These are phyloP conservation scores for Vicugna pacos DNA, from an alignment of 2,113 vertebrate species.

Conservation along the genomic window DNA sequence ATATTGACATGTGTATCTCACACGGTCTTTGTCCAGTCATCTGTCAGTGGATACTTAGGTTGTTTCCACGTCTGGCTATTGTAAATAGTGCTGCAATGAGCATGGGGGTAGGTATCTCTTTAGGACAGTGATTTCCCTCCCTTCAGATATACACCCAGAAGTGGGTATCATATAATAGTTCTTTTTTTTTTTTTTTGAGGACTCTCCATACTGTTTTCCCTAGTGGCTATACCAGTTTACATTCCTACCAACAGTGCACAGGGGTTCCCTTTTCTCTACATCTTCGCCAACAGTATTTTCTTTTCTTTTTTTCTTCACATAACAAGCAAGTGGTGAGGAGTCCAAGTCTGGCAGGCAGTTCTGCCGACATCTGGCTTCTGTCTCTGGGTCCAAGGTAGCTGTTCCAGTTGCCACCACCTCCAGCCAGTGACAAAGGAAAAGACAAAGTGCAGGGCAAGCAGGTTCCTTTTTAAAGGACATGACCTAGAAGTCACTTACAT, in stretches of 20 bases:
- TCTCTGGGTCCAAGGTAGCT: background rate
- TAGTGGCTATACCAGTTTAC: background rate
- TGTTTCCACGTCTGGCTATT: background rate
- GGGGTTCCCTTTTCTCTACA: background rate
- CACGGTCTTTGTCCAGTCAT: background rate
- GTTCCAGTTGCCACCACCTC: background rate
- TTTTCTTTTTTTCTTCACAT: background rate
- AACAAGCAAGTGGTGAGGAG: background rate
- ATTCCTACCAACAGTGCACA: background rate
- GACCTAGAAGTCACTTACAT: background rate
- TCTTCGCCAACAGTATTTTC: background rate
- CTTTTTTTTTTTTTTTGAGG: background rate
- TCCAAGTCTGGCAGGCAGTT: background rate
- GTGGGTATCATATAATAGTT: background rate
- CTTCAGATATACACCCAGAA: background rate
- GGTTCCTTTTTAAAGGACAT: background rate
- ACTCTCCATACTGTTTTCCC: background rate
- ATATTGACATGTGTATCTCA: background rate
- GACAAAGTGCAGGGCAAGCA: background rate
- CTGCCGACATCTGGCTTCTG: background rate
- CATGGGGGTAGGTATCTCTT: background rate
- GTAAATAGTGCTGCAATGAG: background rate
- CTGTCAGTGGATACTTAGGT: background rate
- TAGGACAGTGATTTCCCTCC: background rate
- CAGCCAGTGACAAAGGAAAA: background rate